A percentile compares a stretch with the other conserved stretches of the same genome.
phyloP scores from a whole-genome alignment of 2,797 vertebrate species.

The Poeciliopsis presidionis region DNA sequence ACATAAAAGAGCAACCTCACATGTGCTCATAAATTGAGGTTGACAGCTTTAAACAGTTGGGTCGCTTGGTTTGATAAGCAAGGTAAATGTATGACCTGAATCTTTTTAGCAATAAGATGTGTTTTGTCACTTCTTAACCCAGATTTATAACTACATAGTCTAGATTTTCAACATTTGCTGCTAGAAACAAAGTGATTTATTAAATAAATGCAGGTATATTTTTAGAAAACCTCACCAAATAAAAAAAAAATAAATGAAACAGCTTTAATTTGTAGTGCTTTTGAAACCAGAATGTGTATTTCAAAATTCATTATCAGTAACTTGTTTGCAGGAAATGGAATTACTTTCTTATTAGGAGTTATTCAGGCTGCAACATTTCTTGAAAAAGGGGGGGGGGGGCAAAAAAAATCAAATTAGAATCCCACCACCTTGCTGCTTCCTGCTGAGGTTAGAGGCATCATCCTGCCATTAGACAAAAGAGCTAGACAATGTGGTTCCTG shows the following conservation, averaged over 20 bases:
- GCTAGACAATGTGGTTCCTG: not conserved
- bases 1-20: not conserved
- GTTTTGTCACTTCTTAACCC: not conserved
- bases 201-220: not conserved
- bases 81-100: not conserved
- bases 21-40: not conserved
- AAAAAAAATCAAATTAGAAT: not conserved
- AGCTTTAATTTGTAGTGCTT: not conserved
- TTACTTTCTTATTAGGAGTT: not conserved
- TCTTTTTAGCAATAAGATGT: not conserved
- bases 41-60: not conserved
- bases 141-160: not conserved
- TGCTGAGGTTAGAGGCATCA: not conserved
- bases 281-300: not conserved
- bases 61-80: not conserved
- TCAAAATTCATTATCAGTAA: not conserved
- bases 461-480: not conserved
- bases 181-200: not conserved
- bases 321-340: not conserved
- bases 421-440: not conserved
- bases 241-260: not conserved
- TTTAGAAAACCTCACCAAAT: not conserved
- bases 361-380: not conserved
- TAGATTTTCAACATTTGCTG: not conserved
- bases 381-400: not conserved